These are phyloP conservation scores for Puffinus mauretanicus DNA, from an alignment of 2,113 vertebrate genomes.

Conservation along the genomic window DNA sequence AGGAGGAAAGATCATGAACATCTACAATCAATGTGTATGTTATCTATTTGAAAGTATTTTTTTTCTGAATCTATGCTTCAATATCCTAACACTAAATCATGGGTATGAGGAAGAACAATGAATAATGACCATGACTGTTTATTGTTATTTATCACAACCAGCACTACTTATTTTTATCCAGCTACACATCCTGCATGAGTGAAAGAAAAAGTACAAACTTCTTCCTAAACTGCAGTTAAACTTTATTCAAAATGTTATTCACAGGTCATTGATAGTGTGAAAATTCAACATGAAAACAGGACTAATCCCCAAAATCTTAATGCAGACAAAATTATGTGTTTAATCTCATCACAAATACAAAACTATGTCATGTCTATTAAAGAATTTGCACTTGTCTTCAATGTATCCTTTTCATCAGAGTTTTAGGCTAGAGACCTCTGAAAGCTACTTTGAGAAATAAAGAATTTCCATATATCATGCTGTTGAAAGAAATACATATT, in stretches of 20 bases:
- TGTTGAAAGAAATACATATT: not conserved
- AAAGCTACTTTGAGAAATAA: not conserved
- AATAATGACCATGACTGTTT: not conserved
- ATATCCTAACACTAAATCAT: not conserved
- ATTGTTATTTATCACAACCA: not conserved
- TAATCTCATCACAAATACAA: not conserved
- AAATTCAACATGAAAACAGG: not conserved
- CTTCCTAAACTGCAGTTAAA: not conserved
- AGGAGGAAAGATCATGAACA: not conserved
- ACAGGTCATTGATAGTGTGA: not conserved
- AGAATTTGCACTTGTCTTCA: not conserved
- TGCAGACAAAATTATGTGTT: not conserved
- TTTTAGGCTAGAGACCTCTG: not conserved
- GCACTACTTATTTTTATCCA: not conserved
- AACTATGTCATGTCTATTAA: not conserved
- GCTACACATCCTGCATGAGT: not conserved
- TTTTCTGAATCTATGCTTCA: not conserved
- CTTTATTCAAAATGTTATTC: not conserved
- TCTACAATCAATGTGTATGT: not conserved
- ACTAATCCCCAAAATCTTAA: not conserved
- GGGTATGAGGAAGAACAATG: not conserved
- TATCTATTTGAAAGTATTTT: not conserved
- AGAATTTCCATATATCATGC: not conserved
- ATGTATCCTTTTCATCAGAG: not conserved
- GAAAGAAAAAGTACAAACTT: not conserved